Evolutionary conservation across 2,888 invertebrate species (phyloP).

Genomic region (Candidula unifasciata): DNA sequence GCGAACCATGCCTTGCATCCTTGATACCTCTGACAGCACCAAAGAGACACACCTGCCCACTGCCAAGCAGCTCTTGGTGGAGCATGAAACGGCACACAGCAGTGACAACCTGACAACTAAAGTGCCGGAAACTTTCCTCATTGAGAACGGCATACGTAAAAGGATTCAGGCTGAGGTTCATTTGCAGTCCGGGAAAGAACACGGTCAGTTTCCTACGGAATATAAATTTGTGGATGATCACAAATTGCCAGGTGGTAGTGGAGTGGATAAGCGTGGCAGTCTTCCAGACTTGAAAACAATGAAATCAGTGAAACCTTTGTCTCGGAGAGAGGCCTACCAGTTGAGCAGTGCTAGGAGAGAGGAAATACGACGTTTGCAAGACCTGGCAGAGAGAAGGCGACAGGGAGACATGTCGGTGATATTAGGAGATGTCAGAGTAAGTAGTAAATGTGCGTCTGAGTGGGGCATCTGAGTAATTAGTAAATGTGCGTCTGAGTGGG

Average conservation of each 20-base stretch:
- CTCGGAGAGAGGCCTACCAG: constrained; percentile 95
- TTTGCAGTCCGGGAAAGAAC: constrained; percentile 54
- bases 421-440: constrained; percentile 76
- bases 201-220: constrained; percentile 78
- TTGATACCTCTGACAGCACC: constrained; percentile 54
- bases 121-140: constrained; percentile 74
- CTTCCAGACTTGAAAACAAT: constrained; percentile 88
- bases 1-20: constrained; percentile 75
- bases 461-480: no score
- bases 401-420: constrained; percentile 76
- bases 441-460: neutral
- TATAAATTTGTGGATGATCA: constrained; percentile 84
- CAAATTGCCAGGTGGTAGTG: constrained; percentile 44
- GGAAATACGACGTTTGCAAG: constrained; percentile 92
- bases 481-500: no score
- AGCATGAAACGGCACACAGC: constrained; percentile 68
- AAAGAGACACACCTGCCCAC: constrained; percentile 20
- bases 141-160: constrained; percentile 77
- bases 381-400: constrained; percentile 78
- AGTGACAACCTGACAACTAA: constrained; percentile 69
- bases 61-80: constrained; percentile 53
- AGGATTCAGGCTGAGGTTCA: constrained; percentile 71
- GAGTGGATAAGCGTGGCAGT: constrained; percentile 83
- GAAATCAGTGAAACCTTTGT: constrained; percentile 88
- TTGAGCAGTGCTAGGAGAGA: constrained; percentile 84